Conservation (phyloP, 2,888 invertebrate species). For the Andricus curvator region DNA sequence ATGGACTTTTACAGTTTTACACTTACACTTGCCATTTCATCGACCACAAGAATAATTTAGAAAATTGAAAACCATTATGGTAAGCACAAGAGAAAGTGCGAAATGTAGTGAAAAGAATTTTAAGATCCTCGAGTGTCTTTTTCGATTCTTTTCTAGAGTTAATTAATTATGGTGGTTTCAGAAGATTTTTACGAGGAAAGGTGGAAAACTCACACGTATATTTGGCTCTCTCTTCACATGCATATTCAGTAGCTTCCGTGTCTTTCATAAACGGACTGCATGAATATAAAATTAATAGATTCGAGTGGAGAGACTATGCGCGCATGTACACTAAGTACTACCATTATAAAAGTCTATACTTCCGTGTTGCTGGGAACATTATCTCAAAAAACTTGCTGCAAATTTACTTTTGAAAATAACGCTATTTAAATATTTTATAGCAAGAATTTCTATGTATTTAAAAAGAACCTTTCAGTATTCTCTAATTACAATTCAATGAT, state of each 20-base stretch:
- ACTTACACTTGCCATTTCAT: not conserved
- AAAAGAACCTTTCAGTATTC: no score
- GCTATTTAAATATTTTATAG: no score
- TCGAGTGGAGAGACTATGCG: slow-evolving; percentile 26
- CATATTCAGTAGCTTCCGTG: slow-evolving; percentile 36
- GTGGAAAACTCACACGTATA: not conserved
- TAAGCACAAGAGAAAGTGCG: not conserved
- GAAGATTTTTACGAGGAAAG: not conserved
- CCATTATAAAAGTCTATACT: not conserved
- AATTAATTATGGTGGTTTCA: not conserved
- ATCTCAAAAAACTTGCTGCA: not conserved
- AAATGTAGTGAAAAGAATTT: not conserved
- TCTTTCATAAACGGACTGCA: slow-evolving; percentile 33
- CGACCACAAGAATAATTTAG: not conserved
- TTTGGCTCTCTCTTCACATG: slow-evolving; percentile 22
- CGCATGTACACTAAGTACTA: slow-evolving; percentile 6
- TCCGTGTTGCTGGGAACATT: not conserved
- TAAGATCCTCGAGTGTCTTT: not conserved
- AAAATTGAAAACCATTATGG: not conserved
- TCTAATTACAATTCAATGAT: no score
- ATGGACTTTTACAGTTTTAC: not conserved
- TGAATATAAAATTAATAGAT: slow-evolving; percentile 40
- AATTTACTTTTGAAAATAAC: not conserved
- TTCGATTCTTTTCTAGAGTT: not conserved
- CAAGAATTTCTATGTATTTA: no score